phyloP scores from a whole-genome alignment of 2,113 vertebrate species.

The Origma solitaria region DNA sequence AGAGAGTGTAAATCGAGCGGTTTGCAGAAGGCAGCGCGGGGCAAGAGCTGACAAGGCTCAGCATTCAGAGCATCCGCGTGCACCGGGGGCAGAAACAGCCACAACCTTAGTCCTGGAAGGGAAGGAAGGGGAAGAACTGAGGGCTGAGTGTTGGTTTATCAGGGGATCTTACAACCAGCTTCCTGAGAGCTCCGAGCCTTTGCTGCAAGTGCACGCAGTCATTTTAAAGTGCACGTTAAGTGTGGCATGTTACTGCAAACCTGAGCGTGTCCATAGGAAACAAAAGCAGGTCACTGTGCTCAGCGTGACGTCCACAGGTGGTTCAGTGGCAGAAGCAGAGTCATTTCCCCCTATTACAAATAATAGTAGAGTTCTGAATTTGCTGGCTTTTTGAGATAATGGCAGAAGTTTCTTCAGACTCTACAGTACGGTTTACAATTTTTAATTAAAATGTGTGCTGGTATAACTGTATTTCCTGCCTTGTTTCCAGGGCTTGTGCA shows the following conservation, averaged over 20 bases:
- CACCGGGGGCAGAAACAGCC: background rate
- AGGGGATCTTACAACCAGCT: background rate
- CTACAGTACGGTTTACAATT: background rate
- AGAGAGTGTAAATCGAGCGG: background rate
- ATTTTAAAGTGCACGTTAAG: rapidly evolving
- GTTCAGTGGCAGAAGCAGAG: background rate
- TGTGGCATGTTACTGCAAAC: background rate
- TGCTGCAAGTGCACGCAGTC: background rate
- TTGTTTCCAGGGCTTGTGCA: background rate
- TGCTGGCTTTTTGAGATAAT: background rate
- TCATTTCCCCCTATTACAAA: background rate
- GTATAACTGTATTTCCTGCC: background rate
- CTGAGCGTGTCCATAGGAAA: background rate
- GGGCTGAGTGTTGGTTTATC: background rate
- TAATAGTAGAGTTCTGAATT: background rate
- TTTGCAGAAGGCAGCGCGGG: background rate
- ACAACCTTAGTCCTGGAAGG: background rate
- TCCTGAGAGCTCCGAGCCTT: background rate
- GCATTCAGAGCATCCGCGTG: background rate
- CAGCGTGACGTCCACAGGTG: background rate
- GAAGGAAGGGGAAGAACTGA: background rate
- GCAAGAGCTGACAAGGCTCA: background rate
- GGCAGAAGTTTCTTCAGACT: background rate
- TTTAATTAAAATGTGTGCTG: background rate
- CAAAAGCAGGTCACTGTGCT: background rate